phyloP scores from a whole-genome alignment of 2,888 invertebrate genomes.

The Andrena bucephala region DNA sequence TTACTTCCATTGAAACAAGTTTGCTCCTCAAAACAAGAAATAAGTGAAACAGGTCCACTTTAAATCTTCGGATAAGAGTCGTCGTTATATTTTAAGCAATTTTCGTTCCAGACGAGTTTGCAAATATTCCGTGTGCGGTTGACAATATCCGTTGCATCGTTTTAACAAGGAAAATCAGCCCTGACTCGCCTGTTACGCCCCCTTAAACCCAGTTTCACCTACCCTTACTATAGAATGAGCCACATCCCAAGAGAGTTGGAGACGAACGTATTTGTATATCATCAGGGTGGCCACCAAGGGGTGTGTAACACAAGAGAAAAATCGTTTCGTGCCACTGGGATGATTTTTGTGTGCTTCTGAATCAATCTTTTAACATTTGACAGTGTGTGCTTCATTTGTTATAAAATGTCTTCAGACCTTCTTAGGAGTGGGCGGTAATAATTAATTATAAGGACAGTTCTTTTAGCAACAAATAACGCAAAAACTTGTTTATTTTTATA shows the following conservation, averaged over 20 bases:
- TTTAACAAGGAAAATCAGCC: slow-evolving; percentile 32
- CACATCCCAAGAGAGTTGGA: slow-evolving; percentile 62
- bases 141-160: background rate
- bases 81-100: too few relatives aligned
- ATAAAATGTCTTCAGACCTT: background rate
- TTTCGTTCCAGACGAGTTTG: background rate
- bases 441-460: too few relatives aligned
- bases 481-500: too few relatives aligned
- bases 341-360: background rate
- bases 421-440: background rate
- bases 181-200: background rate
- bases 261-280: slow-evolving; percentile 75
- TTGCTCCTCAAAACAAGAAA: too few relatives aligned
- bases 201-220: slow-evolving; percentile 5
- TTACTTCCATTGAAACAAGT: too few relatives aligned
- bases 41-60: too few relatives aligned
- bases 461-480: too few relatives aligned
- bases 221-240: slow-evolving; percentile 51
- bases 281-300: slow-evolving; percentile 44
- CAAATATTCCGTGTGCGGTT: slow-evolving; percentile 7
- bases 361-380: background rate
- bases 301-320: slow-evolving; percentile 9
- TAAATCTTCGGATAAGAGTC: too few relatives aligned
- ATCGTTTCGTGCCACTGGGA: background rate
- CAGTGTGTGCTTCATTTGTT: background rate